These are phyloP conservation scores for Andrena cerasifolii DNA, from an alignment of 1,140 invertebrate species.

Conservation along the genomic window DNA sequence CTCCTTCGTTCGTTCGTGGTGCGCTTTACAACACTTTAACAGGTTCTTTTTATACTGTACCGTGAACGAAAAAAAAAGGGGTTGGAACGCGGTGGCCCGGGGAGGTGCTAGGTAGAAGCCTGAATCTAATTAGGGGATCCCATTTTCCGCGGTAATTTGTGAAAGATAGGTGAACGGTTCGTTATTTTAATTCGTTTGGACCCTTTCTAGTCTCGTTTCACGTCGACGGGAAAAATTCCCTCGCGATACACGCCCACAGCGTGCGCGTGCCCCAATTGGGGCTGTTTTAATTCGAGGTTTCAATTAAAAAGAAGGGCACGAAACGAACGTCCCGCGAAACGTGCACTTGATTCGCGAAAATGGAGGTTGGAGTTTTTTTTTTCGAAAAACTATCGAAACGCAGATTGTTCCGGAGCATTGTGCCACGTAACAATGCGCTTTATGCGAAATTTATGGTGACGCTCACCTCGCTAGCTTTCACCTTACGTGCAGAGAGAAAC, in stretches of 20 bases:
- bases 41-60: slow-evolving; percentile 6
- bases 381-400: neutral
- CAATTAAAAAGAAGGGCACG: neutral
- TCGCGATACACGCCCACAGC: neutral
- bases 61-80: neutral
- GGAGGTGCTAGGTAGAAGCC: neutral
- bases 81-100: neutral
- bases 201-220: neutral
- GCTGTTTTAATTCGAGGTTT: slow-evolving; percentile 11
- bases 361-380: neutral
- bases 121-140: slow-evolving; percentile 46
- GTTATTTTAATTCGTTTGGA: slow-evolving; percentile 33
- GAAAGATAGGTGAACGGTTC: slow-evolving; percentile 30
- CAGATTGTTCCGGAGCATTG: neutral
- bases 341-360: too few species aligned
- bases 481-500: neutral
- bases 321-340: too few species aligned
- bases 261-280: neutral
- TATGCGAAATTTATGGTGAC: neutral
- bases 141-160: slow-evolving; percentile 34
- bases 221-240: neutral
- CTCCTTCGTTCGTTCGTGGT: slow-evolving; percentile 28
- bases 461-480: neutral
- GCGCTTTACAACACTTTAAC: slow-evolving; percentile 30
- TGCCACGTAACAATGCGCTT: neutral